These are phyloP conservation scores for Gobionotothen gibberifrons DNA, from an alignment of 2,797 vertebrate genomes.

Conservation along the genomic window DNA sequence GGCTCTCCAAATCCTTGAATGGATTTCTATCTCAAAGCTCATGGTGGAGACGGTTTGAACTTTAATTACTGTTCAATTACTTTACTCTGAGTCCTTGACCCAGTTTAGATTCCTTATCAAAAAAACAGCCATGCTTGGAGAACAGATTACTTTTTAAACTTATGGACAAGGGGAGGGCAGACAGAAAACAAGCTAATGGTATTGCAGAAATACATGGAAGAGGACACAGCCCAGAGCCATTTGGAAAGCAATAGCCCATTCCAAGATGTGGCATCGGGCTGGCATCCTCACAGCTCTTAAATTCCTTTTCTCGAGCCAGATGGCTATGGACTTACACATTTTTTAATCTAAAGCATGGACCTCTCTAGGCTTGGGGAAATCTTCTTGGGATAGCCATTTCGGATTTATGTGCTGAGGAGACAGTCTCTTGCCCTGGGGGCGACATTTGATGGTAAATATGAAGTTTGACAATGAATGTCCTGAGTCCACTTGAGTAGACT, in stretches of 20 bases:
- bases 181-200: conserved; percentile 79
- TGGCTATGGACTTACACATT: conserved; percentile 89
- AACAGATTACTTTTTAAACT: conserved; percentile 85
- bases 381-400: conserved; percentile 81
- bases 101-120: conserved; percentile 84
- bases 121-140: conserved; percentile 72
- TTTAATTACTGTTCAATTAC: conserved; percentile 84
- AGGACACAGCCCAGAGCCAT: conserved; percentile 82
- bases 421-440: conserved; percentile 68
- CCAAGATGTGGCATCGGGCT: conserved; percentile 88
- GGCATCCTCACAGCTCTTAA: conserved; percentile 84
- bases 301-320: conserved; percentile 88
- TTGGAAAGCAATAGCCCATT: conserved; percentile 89
- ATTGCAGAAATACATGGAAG: conserved; percentile 80
- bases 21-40: conserved; percentile 82
- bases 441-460: conserved; percentile 73
- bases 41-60: conserved; percentile 72
- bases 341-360: conserved; percentile 88
- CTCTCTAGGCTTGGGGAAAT: conserved; percentile 83
- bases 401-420: conserved; percentile 78
- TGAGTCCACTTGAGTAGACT: conserved; percentile 51
- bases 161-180: conserved; percentile 70
- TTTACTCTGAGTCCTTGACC: conserved; percentile 85
- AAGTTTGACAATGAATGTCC: conserved; percentile 73
- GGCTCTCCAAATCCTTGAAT: conserved; percentile 81